Evolutionary conservation across 2,797 vertebrate genomes (phyloP).

Genomic region (Odontamblyopus lacepedii): DNA sequence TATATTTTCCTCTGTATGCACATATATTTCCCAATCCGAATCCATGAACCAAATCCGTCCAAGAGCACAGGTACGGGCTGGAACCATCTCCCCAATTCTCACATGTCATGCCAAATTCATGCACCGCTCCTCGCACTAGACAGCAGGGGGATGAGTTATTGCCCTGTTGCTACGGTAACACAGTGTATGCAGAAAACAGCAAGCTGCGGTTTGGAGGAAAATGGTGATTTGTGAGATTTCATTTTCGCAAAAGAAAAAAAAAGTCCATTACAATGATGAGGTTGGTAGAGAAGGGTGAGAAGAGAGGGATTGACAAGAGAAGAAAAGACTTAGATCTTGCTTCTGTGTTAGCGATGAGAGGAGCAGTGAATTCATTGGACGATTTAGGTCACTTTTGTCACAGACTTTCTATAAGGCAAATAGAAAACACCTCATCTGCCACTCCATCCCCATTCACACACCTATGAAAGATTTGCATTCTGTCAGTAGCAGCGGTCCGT

Average conservation of each 20-base stretch:
- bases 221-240: constrained; percentile 66
- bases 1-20: background rate
- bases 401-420: constrained; percentile 54
- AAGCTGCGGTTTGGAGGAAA: constrained; percentile 43
- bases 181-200: constrained; percentile 59
- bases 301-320: constrained; percentile 16
- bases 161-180: constrained; percentile 73
- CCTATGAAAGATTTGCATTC: constrained; percentile 68
- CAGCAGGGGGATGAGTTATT: constrained; percentile 64
- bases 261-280: constrained; percentile 38
- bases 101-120: constrained; percentile 63
- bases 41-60: constrained; percentile 17
- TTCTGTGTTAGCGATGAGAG: constrained; percentile 50
- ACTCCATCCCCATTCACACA: constrained; percentile 62
- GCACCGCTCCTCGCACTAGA: constrained; percentile 53
- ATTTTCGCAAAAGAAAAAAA: constrained; percentile 40
- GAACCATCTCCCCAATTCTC: constrained; percentile 37
- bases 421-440: constrained; percentile 64
- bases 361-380: constrained; percentile 53
- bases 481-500: constrained; percentile 57
- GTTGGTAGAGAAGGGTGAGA: background rate
- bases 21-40: constrained; percentile 16
- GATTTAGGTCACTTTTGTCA: constrained; percentile 68
- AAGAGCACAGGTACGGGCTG: constrained; percentile 30
- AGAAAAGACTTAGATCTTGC: constrained; percentile 30